phyloP scores from a whole-genome alignment of 2,797 vertebrate species.

The Lacerta viridis region DNA sequence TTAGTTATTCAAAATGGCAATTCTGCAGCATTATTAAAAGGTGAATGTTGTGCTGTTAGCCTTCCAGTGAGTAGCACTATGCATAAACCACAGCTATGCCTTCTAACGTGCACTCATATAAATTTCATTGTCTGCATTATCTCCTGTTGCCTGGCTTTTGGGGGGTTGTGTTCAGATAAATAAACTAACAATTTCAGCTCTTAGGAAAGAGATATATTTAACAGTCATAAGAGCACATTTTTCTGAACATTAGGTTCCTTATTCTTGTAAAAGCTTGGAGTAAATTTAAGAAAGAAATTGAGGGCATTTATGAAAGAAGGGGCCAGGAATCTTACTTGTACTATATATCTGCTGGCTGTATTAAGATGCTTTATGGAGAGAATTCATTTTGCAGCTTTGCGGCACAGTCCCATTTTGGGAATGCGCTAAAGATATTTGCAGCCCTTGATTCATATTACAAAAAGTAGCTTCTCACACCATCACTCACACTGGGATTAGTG shows the following conservation, averaged over 20 bases:
- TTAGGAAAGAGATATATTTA: neutral
- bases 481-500: conserved; percentile 30
- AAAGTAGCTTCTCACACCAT: conserved; percentile 26
- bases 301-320: neutral
- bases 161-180: neutral
- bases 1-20: neutral
- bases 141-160: neutral
- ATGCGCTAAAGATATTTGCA: neutral
- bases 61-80: neutral
- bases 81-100: neutral
- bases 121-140: neutral
- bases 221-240: neutral
- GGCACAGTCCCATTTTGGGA: conserved; percentile 23
- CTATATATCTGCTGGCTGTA: conserved; percentile 16
- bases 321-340: neutral
- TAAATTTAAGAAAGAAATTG: neutral
- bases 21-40: neutral
- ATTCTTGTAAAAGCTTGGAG: neutral
- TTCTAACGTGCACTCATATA: neutral
- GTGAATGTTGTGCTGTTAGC: neutral
- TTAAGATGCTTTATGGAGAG: conserved; percentile 18
- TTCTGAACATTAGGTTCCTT: conserved; percentile 12
- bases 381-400: conserved; percentile 5
- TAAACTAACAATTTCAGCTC: neutral
- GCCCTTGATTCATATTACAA: conserved; percentile 19